These are phyloP conservation scores for Vannuccia rotundouncinata DNA, from an alignment of 2,888 invertebrate species.

Conservation along the genomic window DNA sequence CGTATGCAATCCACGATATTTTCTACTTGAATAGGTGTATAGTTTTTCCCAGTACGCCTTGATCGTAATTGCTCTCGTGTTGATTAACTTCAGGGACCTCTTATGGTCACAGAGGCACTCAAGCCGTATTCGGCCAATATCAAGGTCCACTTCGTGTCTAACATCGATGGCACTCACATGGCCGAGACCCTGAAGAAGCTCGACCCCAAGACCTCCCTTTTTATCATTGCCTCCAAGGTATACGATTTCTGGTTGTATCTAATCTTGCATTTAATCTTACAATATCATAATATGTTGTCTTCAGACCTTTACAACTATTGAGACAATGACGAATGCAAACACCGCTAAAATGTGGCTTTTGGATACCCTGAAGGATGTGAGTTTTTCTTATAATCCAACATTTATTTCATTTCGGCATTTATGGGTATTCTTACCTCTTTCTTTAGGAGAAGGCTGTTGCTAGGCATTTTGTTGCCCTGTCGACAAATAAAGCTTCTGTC, in stretches of 20 bases:
- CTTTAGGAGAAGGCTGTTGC: slow-evolving; percentile 63
- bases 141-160: slow-evolving; percentile 88
- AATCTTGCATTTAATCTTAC: no score
- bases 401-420: neutral
- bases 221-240: slow-evolving; percentile 91
- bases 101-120: slow-evolving; percentile 97
- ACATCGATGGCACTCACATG: slow-evolving; percentile 96
- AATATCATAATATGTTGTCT: no score
- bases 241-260: slow-evolving; percentile 8
- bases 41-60: no score
- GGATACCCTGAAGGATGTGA: slow-evolving; percentile 73
- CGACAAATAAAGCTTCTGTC: slow-evolving; percentile 87
- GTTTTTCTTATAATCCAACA: slow-evolving; percentile 45
- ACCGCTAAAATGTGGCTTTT: slow-evolving; percentile 96
- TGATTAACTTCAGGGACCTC: slow-evolving; percentile 78
- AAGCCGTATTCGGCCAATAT: slow-evolving; percentile 78
- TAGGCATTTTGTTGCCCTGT: slow-evolving; percentile 94
- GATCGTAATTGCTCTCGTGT: no score
- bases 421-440: no score
- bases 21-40: no score
- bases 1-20: slow-evolving; percentile 54
- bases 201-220: slow-evolving; percentile 83
- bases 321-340: slow-evolving; percentile 95
- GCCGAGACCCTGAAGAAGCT: slow-evolving; percentile 83
- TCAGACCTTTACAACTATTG: slow-evolving; percentile 87